Evolutionary conservation across 2,888 invertebrate genomes (phyloP), one percentile per base, ranked within the genome.

Genomic region (Tenthredo livida): DNA sequence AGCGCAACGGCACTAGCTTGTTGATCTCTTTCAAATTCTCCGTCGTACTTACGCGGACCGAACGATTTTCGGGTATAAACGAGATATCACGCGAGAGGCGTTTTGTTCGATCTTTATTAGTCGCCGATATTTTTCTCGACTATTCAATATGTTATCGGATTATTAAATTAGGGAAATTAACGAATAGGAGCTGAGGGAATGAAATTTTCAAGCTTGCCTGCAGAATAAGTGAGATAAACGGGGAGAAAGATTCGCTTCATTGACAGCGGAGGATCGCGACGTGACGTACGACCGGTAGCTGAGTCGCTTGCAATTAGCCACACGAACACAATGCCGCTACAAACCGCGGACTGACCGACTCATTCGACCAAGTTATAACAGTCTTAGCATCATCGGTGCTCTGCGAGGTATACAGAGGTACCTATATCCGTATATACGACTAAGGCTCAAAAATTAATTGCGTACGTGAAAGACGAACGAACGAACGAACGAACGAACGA

Each of bases 231-330:
- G 29, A 50, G 50, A 75, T 15, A 10, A 47, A 43, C 4, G 29
- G 50, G 29, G n/a, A 40, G 73, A 73, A 21, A 29, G 43, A 61
- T 21, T 37, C 58, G 80, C 21, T 83, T 83, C 43, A 83, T 83
- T 83, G 82, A 83, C 67, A 83, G 67, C 50, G 50, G 0, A 29
- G 47, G 67, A 67, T 83, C 67, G 82, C 47, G 25, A 67, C 67
- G 43, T 83, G 82, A 83, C 82, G 65, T 83, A 82, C 67, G 65
- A 82, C 82, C 82, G 82, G 82, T 82, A 65, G 82, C 82, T 82
- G 29, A 54, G 67, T 65, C 25, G 21, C 40, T 37, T 67, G 82
- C 82, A 83, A 83, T 83, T 83, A 83, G 82, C 82, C 82, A 83
- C 67, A 33, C 67, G 12, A 47, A 25, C 67, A 67, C 82, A 54